These are phyloP conservation scores for Amiota mariae DNA, from an alignment of 2,888 invertebrate species.

Conservation along the genomic window DNA sequence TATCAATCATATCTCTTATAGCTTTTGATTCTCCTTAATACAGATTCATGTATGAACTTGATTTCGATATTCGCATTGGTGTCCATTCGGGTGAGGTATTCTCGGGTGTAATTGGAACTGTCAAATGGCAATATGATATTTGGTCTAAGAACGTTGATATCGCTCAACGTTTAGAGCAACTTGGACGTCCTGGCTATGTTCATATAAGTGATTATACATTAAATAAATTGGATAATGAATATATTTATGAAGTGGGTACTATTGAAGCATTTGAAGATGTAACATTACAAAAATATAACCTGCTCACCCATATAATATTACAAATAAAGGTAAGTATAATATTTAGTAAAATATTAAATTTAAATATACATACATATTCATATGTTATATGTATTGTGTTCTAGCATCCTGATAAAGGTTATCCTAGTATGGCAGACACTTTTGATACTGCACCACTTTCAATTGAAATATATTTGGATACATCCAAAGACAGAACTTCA, in stretches of 20 bases:
- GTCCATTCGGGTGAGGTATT: constrained; percentile 92
- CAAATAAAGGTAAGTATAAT: constrained; percentile 72
- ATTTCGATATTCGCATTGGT: constrained; percentile 96
- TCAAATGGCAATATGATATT: constrained; percentile 96
- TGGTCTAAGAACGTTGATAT: constrained; percentile 94
- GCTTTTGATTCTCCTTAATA: too few relatives aligned
- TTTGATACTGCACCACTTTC: not conserved
- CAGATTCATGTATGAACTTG: constrained; percentile 72
- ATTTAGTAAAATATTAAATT: constrained; percentile 27
- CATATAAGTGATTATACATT: constrained; percentile 89
- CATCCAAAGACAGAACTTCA: not conserved
- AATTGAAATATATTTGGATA: not conserved
- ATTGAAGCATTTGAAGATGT: constrained; percentile 80
- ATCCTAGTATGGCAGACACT: not conserved
- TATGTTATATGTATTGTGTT: not conserved
- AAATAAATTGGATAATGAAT: constrained; percentile 79
- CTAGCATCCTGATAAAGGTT: not conserved
- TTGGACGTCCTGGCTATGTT: constrained; percentile 90
- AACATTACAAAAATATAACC: constrained; percentile 80
- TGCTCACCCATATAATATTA: constrained; percentile 86
- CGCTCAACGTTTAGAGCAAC: constrained; percentile 94
- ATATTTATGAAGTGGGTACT: constrained; percentile 81
- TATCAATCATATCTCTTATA: too few relatives aligned
- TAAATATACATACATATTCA: not conserved
- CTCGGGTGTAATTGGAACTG: constrained; percentile 90